Percentiles rank a stretch among this genome's conserved stretches.
phyloP scores from a whole-genome alignment of 2,888 invertebrate genomes.

The Callyntrura guangdongensis region DNA sequence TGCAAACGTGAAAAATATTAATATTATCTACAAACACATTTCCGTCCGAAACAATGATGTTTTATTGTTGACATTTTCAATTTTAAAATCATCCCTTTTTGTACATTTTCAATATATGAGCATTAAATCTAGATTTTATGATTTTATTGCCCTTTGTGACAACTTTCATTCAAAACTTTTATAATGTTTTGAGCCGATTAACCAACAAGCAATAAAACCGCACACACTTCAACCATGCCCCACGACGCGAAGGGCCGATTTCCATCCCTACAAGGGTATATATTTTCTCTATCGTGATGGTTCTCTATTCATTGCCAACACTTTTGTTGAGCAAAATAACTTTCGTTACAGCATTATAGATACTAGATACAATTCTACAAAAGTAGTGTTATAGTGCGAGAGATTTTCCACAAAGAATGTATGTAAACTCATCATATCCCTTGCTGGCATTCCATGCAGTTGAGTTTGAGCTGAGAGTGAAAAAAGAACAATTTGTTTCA shows the following conservation, averaged over 20 bases:
- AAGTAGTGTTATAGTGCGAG: no score
- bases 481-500: no score
- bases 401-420: no score
- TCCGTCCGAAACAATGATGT: conserved; percentile 13
- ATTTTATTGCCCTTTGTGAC: conserved; percentile 69
- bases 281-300: neutral
- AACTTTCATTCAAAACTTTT: conserved; percentile 69
- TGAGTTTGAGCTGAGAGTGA: no score
- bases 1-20: neutral
- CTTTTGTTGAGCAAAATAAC: no score
- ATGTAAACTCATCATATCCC: no score
- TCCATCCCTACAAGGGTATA: neutral
- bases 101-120: conserved; percentile 54
- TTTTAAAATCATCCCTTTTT: conserved; percentile 43
- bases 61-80: conserved; percentile 54
- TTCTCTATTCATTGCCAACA: no score
- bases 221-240: conserved; percentile 68
- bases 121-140: conserved; percentile 69
- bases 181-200: conserved; percentile 80
- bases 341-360: no score
- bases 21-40: neutral
- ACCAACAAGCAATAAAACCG: conserved; percentile 79
- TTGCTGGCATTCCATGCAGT: no score
- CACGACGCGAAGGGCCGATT: conserved; percentile 38
- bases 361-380: no score